phyloP scores from a whole-genome alignment of 37 sponge, comb jelly and placozoan genomes.

The Axinella damicornis region DNA sequence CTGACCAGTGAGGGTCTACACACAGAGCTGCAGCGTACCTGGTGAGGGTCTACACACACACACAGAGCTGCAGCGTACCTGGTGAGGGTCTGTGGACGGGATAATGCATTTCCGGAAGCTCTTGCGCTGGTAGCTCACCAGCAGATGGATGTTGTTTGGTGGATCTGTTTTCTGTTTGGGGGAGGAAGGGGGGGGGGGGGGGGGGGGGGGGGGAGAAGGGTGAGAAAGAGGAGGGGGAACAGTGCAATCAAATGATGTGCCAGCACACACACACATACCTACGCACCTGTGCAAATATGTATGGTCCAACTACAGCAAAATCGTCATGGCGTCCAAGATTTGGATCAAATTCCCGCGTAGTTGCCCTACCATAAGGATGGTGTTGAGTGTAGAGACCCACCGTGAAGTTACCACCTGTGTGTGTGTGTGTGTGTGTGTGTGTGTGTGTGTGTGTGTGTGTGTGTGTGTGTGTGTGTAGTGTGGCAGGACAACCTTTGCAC shows the following conservation, averaged over 20 bases:
- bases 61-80: neutral
- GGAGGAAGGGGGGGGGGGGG: too few relatives aligned
- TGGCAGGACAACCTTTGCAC: too few relatives aligned
- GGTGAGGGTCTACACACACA: too few relatives aligned
- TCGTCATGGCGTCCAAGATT: constrained; percentile 49
- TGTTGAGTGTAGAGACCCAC: constrained; percentile 47
- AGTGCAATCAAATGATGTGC: too few relatives aligned
- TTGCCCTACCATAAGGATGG: constrained; percentile 27
- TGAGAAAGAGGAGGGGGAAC: too few relatives aligned
- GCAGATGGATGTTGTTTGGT: too few relatives aligned
- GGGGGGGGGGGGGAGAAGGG: too few relatives aligned
- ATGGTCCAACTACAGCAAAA: constrained; percentile 55
- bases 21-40: too few relatives aligned
- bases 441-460: neutral
- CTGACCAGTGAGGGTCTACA: too few relatives aligned
- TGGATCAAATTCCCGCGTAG: constrained; percentile 60
- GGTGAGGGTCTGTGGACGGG: constrained; percentile 43
- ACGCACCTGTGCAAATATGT: constrained; percentile 68
- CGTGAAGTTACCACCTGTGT: constrained; percentile 14
- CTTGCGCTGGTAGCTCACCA: constrained; percentile 43
- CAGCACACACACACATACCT: too few relatives aligned
- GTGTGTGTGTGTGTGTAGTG: neutral
- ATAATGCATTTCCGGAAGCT: constrained; percentile 49
- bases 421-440: neutral
- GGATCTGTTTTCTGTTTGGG: too few relatives aligned